phyloP scores from a whole-genome alignment of 2,113 vertebrate species.

The Tupaia tana region DNA sequence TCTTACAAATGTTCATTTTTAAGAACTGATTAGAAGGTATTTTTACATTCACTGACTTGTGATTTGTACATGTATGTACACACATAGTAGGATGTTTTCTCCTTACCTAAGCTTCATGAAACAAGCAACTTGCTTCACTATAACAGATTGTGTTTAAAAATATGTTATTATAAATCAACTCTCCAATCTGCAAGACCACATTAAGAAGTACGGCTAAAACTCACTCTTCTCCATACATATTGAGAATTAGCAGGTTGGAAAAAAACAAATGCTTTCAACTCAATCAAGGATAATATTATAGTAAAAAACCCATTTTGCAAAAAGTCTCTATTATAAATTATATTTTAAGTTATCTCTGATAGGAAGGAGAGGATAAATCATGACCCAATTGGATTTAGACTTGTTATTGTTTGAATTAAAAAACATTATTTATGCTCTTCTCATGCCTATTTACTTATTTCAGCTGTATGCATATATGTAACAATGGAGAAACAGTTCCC shows the following conservation, averaged over 20 bases:
- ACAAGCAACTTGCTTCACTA: neutral
- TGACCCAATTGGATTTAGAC: constrained; percentile 1
- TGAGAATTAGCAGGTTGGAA: neutral
- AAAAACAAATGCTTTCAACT: constrained; percentile 18
- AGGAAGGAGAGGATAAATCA: neutral
- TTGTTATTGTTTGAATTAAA: neutral
- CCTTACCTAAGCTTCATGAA: neutral
- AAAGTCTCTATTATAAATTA: neutral
- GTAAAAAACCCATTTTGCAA: neutral
- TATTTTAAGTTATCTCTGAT: neutral
- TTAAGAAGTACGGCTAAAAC: constrained; percentile 32
- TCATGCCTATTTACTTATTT: neutral
- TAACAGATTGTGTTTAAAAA: neutral
- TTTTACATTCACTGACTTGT: neutral
- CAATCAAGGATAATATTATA: neutral
- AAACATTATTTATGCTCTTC: neutral
- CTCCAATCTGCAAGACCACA: neutral
- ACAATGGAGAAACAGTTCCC: neutral
- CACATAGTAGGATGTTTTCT: neutral
- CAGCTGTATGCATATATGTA: neutral
- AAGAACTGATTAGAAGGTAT: neutral
- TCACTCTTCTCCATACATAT: neutral
- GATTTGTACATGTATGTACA: neutral
- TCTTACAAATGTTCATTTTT: neutral
- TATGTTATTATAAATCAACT: constrained; percentile 18